Base-by-base conservation (phyloP, 1,140 invertebrate species). In the Phymorhynchus buccinoides region DNA sequence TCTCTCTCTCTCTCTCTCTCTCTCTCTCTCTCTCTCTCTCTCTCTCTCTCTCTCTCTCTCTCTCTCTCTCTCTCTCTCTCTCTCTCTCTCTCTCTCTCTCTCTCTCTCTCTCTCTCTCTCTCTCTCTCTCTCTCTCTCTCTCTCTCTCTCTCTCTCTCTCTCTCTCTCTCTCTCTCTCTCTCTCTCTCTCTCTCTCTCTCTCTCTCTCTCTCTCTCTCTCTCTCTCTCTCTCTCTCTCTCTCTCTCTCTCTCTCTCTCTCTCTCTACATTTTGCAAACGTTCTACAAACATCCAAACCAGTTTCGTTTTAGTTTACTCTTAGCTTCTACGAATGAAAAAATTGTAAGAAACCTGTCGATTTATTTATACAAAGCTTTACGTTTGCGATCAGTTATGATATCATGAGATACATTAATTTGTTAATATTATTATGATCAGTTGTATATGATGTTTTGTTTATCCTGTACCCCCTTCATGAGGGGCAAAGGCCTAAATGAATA, bases 191-290 rank as follows among this genome's bases (percentile, higher is more conserved):
- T 62, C 48, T 32, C 18, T 81, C 80, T 39, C 48, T 62, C 18
- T 81, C 42, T 62, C 30, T 32, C 80, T 62, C 42, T 62, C 48
- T 39, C 80, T 81, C 30, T 39, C 48, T 62, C 42, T 81, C 80
- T 62, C 30, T 81, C 80, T 39, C 12, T 62, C 42, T 30, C 42
- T 62, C 32, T 32, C 16, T 81, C 12, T 62, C n/a, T 32, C 27
- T 62, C 12, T 39, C 48, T 81, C 77, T 30, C 52, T 52, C 48
- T 30, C 30, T 30, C 48, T 48, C 18, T 48, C 44, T 48, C 18
- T 48, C 44, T 48, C 18, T 48, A 6, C n/a, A n/a, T n/a, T n/a
- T n/a, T n/a, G n/a, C n/a, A n/a, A n/a, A n/a, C n/a, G n/a, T n/a
- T n/a, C n/a, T n/a, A n/a, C n/a, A n/a, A n/a, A n/a, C n/a, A n/a